Percentiles rank a stretch among this genome's conserved stretches.
Evolutionary conservation across 2,113 vertebrate genomes (phyloP).

Genomic region (Aramus guarauna): DNA sequence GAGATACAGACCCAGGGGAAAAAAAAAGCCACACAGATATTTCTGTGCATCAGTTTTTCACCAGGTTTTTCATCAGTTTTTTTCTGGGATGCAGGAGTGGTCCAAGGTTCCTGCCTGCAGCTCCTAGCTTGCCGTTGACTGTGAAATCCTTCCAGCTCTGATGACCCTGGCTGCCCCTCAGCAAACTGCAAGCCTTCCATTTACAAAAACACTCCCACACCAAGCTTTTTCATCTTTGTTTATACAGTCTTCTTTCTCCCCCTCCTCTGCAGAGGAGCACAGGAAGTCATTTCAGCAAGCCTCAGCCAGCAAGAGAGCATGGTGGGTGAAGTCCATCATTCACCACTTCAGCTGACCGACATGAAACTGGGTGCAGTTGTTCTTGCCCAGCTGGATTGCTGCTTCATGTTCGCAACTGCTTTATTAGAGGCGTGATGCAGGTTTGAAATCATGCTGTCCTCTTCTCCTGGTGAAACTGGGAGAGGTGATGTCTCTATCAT

Average conservation of each 20-base stretch:
- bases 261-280: background rate
- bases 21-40: background rate
- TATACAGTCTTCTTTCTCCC: background rate
- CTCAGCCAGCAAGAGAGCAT: background rate
- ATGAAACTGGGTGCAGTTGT: accelerated
- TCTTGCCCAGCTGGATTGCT: accelerated
- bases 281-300: background rate
- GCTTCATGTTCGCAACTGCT: accelerated
- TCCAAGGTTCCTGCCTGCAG: background rate
- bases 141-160: accelerated
- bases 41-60: background rate
- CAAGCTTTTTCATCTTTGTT: background rate
- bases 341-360: background rate
- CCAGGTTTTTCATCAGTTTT: background rate
- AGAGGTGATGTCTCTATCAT: background rate
- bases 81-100: background rate
- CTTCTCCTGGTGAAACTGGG: background rate
- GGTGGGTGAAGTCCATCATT: background rate
- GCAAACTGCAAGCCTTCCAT: background rate
- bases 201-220: background rate
- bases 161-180: background rate
- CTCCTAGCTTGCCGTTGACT: accelerated
- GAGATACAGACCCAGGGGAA: background rate
- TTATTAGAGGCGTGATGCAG: accelerated
- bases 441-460: background rate